Evolutionary conservation across 2,888 invertebrate species (phyloP), one percentile per base, ranked within the genome.

Genomic region (Hydroisotoma schaefferi): DNA sequence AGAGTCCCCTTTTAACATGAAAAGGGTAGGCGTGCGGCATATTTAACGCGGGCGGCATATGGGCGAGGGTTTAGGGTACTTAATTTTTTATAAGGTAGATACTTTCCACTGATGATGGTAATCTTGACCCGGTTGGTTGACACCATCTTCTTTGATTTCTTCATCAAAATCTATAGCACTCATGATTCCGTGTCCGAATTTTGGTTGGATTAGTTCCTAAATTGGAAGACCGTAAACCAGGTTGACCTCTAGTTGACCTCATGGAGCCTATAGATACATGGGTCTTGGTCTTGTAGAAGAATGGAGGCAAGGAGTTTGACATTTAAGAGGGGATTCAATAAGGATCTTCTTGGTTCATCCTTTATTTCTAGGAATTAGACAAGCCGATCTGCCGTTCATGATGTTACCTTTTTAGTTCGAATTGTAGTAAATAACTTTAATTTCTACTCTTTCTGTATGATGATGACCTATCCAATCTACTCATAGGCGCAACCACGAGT

Each of bases 131-230:
- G n/a, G n/a, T n/a, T n/a, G 47, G 23, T 58, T 20, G 37, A 60
- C 61, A 2, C 67, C 70, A 20, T 60, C 59, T 8, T 67, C 67
- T 43, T 67, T 61, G 25, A 65, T 59, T 15, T 61, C 59, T 43
- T 61, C 65, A 18, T 70, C 68, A 33, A 70, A 67, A 48, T 68
- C 66, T 57, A 70, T 68, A 3, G 70, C 70, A 43, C 63, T 63
- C 70, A 70, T 70, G 26, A 70, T 68, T n/a, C 70, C 70, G 53
- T 67, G 68, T 3, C 70, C 70, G 37, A 68, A 70, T 48, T 68
- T 67, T 46, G 68, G 68, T 29, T 68, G 65, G 20, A 70, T 66
- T 10, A 70, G 38, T 29, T 70, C 70, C 37, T 65, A 63, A 15
- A 70, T 56, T 8, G 67, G 48, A 2, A 63, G 51, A 23, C 65